Evolutionary conservation across 2,113 vertebrate species (phyloP), one percentile per base, ranked within the genome.

Genomic region (Nothobranchius furzeri): DNA sequence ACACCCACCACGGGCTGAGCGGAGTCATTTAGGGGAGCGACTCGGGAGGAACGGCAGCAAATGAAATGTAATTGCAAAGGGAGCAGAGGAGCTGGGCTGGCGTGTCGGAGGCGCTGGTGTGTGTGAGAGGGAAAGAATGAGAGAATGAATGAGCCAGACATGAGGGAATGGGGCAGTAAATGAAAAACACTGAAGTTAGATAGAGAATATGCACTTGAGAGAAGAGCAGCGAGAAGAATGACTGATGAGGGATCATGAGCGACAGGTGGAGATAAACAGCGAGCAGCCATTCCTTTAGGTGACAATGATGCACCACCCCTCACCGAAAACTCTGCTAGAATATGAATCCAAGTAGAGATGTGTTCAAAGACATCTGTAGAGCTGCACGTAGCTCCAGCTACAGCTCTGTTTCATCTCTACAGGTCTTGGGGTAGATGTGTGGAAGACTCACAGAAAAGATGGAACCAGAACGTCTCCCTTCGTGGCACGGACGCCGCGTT

Each of bases 11-110:
- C 1, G 52, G 73, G 69, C 82, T 74, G 85, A 85, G 64, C 76
- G 52, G 69, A 85, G 83, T 89, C 87, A 89, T 89, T 91, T 83
- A 81, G 74, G 79, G 65, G 85, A 87, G 74, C 64, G 81, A 88
- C 81, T 87, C 71, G 64, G 84, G 88, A 87, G 85, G 87, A 87
- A 86, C 68, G 79, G 77, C 67, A 51, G 87, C 87, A 91, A 89
- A 91, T 90, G 82, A 89, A 91, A 88, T 83, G 84, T 91, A 90
- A 91, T 90, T 91, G 90, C 85, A 83, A 52, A 78, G 90, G 86
- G 87, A 90, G 83, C 75, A 20, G 60, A 80, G 79, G 69, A 88
- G 81, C 81, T 9, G 50, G 67, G 74, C 71, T 47, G 75, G 57
- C 64, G 76, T 66, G 84, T 82, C n/a, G 1, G 48, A 74, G 69